These are phyloP conservation scores for Sinonovacula constricta DNA, from an alignment of 1,140 invertebrate species.

Conservation along the genomic window DNA sequence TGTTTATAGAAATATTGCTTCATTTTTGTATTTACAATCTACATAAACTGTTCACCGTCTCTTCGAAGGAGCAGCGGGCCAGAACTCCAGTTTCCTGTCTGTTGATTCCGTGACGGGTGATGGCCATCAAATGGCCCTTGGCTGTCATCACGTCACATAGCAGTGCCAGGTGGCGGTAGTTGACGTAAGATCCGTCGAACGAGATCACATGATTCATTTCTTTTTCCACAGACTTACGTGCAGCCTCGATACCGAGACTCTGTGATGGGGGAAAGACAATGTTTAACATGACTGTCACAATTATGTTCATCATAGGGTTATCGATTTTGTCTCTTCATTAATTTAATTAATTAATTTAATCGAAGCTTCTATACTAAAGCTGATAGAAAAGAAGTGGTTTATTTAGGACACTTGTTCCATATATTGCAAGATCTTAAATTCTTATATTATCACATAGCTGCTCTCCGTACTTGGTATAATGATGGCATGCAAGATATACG, in stretches of 20 bases:
- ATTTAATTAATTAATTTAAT: too few species aligned
- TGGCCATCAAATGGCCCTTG: conserved; percentile 99
- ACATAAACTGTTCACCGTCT: conserved; percentile 78
- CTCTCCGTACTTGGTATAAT: too few species aligned
- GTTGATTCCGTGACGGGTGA: conserved; percentile 99
- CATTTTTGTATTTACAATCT: too few species aligned
- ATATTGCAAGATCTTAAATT: too few species aligned
- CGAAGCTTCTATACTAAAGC: too few species aligned
- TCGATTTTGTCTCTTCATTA: too few species aligned
- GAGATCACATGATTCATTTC: conserved; percentile 99
- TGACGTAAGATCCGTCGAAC: conserved; percentile 99
- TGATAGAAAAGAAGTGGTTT: too few species aligned
- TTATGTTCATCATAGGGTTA: too few species aligned
- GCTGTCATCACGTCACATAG: conserved; percentile 99
- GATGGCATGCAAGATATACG: too few species aligned
- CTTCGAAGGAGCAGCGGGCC: conserved; percentile 89
- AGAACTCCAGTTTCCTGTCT: conserved; percentile 99
- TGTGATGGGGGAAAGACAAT: conserved; percentile 63
- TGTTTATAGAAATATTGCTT: too few species aligned
- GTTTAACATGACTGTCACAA: neutral
- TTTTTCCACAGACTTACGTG: conserved; percentile 99
- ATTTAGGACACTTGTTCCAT: too few species aligned
- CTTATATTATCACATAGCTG: too few species aligned
- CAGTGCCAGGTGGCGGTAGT: conserved; percentile 99
- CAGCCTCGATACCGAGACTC: conserved; percentile 99